A percentile compares a stretch with the other conserved stretches of the same genome.
These are phyloP conservation scores for Larimichthys polyactis DNA, from an alignment of 2,113 vertebrate genomes.

Conservation along the genomic window DNA sequence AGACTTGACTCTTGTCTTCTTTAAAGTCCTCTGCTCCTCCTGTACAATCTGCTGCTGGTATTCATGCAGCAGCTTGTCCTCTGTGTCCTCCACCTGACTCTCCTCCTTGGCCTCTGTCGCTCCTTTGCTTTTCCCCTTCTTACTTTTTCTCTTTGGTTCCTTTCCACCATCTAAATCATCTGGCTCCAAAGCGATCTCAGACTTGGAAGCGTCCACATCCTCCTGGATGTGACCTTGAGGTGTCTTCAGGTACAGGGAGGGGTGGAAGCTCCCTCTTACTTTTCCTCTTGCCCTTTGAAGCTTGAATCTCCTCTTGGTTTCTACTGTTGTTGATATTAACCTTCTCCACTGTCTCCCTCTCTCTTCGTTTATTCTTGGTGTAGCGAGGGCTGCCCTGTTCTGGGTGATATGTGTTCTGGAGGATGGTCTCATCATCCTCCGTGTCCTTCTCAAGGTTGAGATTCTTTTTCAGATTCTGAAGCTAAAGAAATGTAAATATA, in stretches of 20 bases:
- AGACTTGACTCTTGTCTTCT: conserved; percentile 83
- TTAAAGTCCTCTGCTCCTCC: conserved; percentile 87
- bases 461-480: conserved; percentile 86
- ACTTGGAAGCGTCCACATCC: conserved; percentile 59
- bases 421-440: conserved; percentile 84
- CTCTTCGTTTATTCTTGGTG: conserved; percentile 86
- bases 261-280: conserved; percentile 80
- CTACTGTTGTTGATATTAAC: conserved; percentile 78
- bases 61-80: conserved; percentile 86
- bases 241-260: conserved; percentile 66
- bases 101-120: conserved; percentile 62
- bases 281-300: conserved; percentile 78
- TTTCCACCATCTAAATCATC: conserved; percentile 59
- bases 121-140: conserved; percentile 79
- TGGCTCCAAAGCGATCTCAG: conserved; percentile 68
- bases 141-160: conserved; percentile 72
- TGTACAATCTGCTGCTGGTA: conserved; percentile 89
- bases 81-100: conserved; percentile 67
- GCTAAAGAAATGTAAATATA: conserved; percentile 77
- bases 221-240: conserved; percentile 49
- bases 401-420: conserved; percentile 82
- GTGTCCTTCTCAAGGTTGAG: conserved; percentile 85
- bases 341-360: conserved; percentile 81
- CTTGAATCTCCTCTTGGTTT: conserved; percentile 73
- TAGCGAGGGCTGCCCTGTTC: conserved; percentile 85